Conservation (phyloP, 1,140 invertebrate genomes). For the Drosophila azteca region DNA sequence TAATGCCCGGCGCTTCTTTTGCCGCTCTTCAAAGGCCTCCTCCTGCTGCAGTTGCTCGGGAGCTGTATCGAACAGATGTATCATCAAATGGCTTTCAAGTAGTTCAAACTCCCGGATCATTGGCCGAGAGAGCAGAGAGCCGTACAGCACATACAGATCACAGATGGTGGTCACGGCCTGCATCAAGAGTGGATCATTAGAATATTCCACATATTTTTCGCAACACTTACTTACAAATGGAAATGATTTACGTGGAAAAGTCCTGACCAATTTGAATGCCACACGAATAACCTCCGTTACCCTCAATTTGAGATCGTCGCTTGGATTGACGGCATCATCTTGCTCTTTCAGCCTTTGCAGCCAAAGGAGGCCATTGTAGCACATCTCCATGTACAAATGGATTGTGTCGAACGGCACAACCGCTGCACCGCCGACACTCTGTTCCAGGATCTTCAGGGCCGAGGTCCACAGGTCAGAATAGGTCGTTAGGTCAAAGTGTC, state of each 20-base stretch:
- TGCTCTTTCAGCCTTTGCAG: background rate
- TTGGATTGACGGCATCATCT: background rate
- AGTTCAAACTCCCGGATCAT: conserved; percentile 25
- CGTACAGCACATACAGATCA: conserved; percentile 49
- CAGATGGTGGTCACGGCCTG: conserved; percentile 43
- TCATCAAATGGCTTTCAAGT: conserved; percentile 34
- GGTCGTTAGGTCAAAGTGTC: conserved; percentile 35
- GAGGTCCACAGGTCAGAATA: conserved; percentile 20
- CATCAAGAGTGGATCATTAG: background rate
- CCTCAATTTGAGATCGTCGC: background rate
- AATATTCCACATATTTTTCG: too few relatives aligned
- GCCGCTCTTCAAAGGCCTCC: background rate
- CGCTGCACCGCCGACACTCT: background rate
- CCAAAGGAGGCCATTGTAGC: conserved; percentile 40
- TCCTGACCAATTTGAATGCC: too few relatives aligned
- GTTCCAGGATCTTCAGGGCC: conserved; percentile 17
- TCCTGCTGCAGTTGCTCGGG: conserved; percentile 1
- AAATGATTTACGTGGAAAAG: background rate
- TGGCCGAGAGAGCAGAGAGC: conserved; percentile 17
- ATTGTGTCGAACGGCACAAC: background rate
- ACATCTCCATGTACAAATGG: conserved; percentile 23
- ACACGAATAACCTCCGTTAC: too few relatives aligned
- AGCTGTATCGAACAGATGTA: conserved; percentile 7
- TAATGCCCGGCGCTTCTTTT: conserved; percentile 31
- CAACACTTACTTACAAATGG: too few relatives aligned